A percentile compares a stretch with the other conserved stretches of the same genome.
Evolutionary conservation across 2,797 vertebrate genomes (phyloP).

Genomic region (Uromys caudimaculatus): DNA sequence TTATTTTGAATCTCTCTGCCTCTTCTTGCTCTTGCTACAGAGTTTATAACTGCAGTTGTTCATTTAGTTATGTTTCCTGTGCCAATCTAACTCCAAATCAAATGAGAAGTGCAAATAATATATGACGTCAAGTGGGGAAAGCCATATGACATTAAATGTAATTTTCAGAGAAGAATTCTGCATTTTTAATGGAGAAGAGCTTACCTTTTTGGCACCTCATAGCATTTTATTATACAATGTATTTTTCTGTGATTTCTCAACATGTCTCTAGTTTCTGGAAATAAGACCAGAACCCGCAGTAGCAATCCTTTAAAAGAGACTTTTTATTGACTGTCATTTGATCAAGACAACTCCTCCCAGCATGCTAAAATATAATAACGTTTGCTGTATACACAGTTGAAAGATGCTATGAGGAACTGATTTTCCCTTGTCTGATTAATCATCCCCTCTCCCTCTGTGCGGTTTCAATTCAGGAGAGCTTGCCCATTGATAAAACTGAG

Average conservation of each 20-base stretch:
- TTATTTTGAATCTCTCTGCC: slow-evolving; percentile 67
- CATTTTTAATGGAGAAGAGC: slow-evolving; percentile 37
- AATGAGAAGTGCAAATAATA: slow-evolving; percentile 75
- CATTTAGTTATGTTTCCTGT: slow-evolving; percentile 80
- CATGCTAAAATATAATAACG: slow-evolving; percentile 64
- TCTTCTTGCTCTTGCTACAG: slow-evolving; percentile 62
- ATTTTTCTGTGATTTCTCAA: slow-evolving; percentile 52
- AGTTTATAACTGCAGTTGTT: slow-evolving; percentile 65
- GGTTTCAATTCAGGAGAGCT: neutral
- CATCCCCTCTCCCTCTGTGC: neutral
- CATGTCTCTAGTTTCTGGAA: slow-evolving; percentile 28
- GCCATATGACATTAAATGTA: slow-evolving; percentile 56
- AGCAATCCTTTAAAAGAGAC: slow-evolving; percentile 42
- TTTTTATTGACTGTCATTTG: slow-evolving; percentile 67
- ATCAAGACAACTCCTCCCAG: slow-evolving; percentile 47
- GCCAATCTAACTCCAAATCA: slow-evolving; percentile 55
- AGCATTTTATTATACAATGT: neutral
- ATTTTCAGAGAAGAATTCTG: slow-evolving; percentile 42
- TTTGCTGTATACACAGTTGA: slow-evolving; percentile 22
- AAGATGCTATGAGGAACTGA: neutral
- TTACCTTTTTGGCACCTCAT: neutral
- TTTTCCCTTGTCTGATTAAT: slow-evolving; percentile 50
- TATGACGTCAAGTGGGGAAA: slow-evolving; percentile 48
- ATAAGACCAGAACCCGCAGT: neutral
- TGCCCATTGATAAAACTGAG: slow-evolving; percentile 45